Evolutionary conservation across 1,140 invertebrate species (phyloP), one percentile per base, ranked within the genome.

Genomic region (Bombus balteatus): DNA sequence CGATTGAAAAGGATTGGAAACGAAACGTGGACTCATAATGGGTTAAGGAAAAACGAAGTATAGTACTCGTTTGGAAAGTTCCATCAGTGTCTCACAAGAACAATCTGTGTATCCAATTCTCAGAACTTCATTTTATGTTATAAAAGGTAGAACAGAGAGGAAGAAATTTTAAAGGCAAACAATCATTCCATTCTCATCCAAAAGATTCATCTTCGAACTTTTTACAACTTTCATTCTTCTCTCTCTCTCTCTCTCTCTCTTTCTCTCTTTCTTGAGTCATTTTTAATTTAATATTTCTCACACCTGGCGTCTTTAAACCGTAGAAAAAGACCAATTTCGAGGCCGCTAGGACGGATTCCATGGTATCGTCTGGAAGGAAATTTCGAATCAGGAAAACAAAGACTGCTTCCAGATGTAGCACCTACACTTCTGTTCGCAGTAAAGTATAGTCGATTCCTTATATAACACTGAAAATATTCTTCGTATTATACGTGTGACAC

Each of bases 251-350:
- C 18, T 1, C 18, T 4, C 43, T 22, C 18, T 57, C 10, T 5
- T 0, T 4, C 1, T 1, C 18, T 1, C 18, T 4, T 32, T 22
- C 18, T 53, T 0, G 18, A 22, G 0, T 22, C 13, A 15, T n/a
- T n/a, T 18, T 22, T 18, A 47, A 74, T 74, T 74, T 22, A 47
- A 74, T 74, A 74, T 43, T 43, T 47, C 39, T 34, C n/a, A 18
- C 72, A 74, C 2, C 72, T 34, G 72, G n/a, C n/a, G 1, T 10
- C 22, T 75, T 53, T 57, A 34, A 53, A 34, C 5, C 18, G 22
- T 25, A 53, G n/a, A 41, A 53, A 37, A 43, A 22, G 0, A 22
- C 10, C 2, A 75, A 57, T 53, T 37, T 75, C 43, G 12, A 57
- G 22, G 1, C 32, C 0, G 6, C 34, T 9, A 59, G 34, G 12